Percentiles rank a stretch among this genome's conserved stretches.
These are phyloP conservation scores for Pelodiscus sinensis DNA, from an alignment of 2,113 vertebrate species.

Conservation along the genomic window DNA sequence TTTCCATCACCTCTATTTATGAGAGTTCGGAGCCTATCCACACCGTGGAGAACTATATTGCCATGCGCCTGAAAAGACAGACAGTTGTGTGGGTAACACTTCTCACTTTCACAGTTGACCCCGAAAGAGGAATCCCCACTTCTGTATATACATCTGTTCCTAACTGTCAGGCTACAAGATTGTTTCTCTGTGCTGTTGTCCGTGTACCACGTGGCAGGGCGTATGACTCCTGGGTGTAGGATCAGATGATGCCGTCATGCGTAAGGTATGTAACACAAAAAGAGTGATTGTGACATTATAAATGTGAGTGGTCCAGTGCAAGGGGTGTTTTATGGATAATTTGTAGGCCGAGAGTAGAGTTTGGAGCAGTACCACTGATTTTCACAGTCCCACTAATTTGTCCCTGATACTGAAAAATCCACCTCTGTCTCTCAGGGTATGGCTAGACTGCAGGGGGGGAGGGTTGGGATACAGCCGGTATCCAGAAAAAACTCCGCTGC, in stretches of 20 bases:
- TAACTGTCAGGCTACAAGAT: not conserved
- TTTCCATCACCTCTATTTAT: not conserved
- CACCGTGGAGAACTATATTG: rapidly evolving
- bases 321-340: not conserved
- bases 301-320: not conserved
- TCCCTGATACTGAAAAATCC: not conserved
- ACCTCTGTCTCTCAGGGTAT: not conserved
- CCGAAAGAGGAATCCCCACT: not conserved
- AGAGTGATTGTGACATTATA: not conserved
- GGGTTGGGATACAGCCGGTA: too few relatives aligned
- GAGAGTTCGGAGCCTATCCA: rapidly evolving
- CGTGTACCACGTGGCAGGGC: not conserved
- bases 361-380: not conserved
- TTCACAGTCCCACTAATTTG: not conserved
- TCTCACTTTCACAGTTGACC: not conserved
- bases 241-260: not conserved
- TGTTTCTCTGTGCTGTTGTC: not conserved
- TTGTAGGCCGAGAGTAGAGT: rapidly evolving
- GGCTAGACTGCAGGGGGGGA: too few relatives aligned
- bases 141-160: rapidly evolving
- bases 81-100: not conserved
- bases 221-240: not conserved
- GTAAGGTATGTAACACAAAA: not conserved
- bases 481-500: too few relatives aligned
- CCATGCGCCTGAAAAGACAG: rapidly evolving